Conservation (phyloP, 1,140 invertebrate species). For the Drosophila saltans region DNA sequence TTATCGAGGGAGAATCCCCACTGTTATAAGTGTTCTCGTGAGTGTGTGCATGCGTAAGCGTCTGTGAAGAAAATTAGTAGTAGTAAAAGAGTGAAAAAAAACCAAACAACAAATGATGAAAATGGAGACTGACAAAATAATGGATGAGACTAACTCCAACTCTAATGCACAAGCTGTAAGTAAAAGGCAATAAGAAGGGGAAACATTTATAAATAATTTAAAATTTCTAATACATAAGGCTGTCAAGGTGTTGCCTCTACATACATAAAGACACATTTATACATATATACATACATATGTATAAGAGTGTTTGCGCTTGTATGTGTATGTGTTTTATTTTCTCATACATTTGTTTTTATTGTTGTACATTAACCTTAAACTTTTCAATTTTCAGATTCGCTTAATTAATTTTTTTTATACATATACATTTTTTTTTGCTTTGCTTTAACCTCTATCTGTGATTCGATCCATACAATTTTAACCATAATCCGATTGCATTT, state of each 20-base stretch:
- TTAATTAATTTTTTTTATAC: slow-evolving; percentile 36
- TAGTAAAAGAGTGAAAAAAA: slow-evolving; percentile 54
- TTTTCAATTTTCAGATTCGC: slow-evolving; percentile 43
- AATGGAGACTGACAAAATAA: slow-evolving; percentile 85
- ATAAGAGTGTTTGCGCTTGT: slow-evolving; percentile 13
- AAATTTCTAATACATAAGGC: slow-evolving; percentile 41
- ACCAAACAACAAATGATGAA: slow-evolving; percentile 82
- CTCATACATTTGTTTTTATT: slow-evolving; percentile 53
- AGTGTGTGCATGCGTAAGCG: slow-evolving; percentile 45
- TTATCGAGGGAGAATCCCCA: neutral
- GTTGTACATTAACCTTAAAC: slow-evolving; percentile 56
- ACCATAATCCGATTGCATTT: slow-evolving; percentile 38
- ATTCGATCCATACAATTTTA: slow-evolving; percentile 10
- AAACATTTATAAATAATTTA: neutral
- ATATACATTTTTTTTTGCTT: slow-evolving; percentile 3
- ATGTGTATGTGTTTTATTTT: slow-evolving; percentile 62
- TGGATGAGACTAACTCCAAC: slow-evolving; percentile 84
- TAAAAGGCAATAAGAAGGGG: slow-evolving; percentile 23
- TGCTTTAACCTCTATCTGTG: slow-evolving; percentile 7
- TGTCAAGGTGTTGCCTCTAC: slow-evolving; percentile 67
- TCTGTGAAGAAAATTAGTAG: slow-evolving; percentile 43
- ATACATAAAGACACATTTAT: slow-evolving; percentile 22
- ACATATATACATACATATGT: slow-evolving; percentile 23
- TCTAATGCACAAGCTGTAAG: slow-evolving; percentile 82
- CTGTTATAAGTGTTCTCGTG: slow-evolving; percentile 10